Evolutionary conservation across 2,797 vertebrate genomes (phyloP).

Genomic region (Lindbergichthys nudifrons): DNA sequence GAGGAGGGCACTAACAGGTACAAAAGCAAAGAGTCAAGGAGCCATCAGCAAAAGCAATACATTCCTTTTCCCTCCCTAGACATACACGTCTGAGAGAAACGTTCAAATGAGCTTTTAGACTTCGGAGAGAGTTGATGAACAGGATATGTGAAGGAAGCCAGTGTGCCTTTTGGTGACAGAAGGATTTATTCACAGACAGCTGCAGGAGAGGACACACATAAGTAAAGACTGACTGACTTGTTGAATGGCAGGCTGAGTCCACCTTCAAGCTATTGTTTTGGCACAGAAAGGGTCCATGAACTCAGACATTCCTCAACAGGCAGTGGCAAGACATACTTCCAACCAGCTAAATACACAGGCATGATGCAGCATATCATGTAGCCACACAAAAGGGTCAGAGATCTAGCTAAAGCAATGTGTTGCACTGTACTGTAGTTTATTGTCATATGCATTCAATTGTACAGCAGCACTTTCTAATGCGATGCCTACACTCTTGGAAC

Average conservation of each 20-base stretch:
- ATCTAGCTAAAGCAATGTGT: conserved; percentile 2
- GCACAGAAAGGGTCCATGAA: conserved; percentile 48
- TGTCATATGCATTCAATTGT: conserved; percentile 28
- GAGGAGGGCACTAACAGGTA: conserved; percentile 17
- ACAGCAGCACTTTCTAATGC: conserved; percentile 24
- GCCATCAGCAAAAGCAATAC: conserved; percentile 1
- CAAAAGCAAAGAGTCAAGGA: conserved; percentile 18
- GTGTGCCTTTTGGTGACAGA: conserved; percentile 74
- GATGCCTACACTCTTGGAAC: conserved; percentile 23
- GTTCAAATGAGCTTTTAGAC: conserved; percentile 21
- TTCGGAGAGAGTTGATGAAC: conserved; percentile 31
- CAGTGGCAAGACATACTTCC: conserved; percentile 55
- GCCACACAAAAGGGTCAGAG: conserved; percentile 10
- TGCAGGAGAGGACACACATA: conserved; percentile 74
- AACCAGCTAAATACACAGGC: neutral
- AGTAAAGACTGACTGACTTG: conserved; percentile 49
- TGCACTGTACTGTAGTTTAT: conserved; percentile 16
- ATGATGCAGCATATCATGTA: conserved; percentile 6
- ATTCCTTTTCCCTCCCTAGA: conserved; percentile 17
- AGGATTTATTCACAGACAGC: conserved; percentile 83
- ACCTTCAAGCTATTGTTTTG: conserved; percentile 61
- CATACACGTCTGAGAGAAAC: conserved; percentile 10
- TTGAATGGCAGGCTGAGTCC: conserved; percentile 44
- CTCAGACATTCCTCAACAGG: conserved; percentile 75
- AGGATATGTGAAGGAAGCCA: conserved; percentile 54